A percentile compares a stretch with the other conserved stretches of the same genome.
Evolutionary conservation across 1,140 invertebrate species (phyloP).

Genomic region (Hetaerina americana): DNA sequence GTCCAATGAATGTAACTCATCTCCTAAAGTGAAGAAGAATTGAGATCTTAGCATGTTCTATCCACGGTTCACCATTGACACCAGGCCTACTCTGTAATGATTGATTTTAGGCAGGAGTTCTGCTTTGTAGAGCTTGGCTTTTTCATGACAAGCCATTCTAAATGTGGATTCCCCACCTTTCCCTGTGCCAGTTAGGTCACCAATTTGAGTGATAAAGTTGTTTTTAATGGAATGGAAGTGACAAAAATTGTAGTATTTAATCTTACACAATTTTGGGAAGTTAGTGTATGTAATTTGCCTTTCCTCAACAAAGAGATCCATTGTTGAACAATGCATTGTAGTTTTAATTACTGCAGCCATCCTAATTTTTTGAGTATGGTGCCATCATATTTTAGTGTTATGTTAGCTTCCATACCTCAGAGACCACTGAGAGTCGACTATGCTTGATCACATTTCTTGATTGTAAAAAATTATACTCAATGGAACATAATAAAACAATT

Average conservation of each 20-base stretch:
- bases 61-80: conserved; percentile 95
- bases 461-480: too few relatives aligned
- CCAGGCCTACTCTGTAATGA: conserved; percentile 69
- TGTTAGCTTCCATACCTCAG: too few relatives aligned
- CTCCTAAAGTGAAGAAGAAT: conserved; percentile 90
- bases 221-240: conserved; percentile 85
- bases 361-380: too few relatives aligned
- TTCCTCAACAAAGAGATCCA: conserved; percentile 82
- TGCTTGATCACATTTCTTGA: too few relatives aligned
- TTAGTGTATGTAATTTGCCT: conserved; percentile 80
- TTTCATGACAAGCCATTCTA: conserved; percentile 62
- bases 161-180: conserved; percentile 84
- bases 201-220: conserved; percentile 95
- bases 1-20: conserved; percentile 85
- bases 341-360: conserved; percentile 96
- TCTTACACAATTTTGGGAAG: conserved; percentile 95
- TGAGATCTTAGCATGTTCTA: conserved; percentile 88
- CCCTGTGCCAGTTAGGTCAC: conserved; percentile 87
- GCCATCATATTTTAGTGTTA: too few relatives aligned
- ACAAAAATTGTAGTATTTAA: conserved; percentile 97
- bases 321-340: conserved; percentile 88
- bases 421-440: too few relatives aligned
- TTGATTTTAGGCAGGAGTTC: conserved; percentile 85
- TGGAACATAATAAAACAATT: too few relatives aligned
- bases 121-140: conserved; percentile 83